Percentiles rank a stretch among this genome's conserved stretches.
Evolutionary conservation across 2,888 invertebrate species (phyloP).

Genomic region (Trachelus tabidus): DNA sequence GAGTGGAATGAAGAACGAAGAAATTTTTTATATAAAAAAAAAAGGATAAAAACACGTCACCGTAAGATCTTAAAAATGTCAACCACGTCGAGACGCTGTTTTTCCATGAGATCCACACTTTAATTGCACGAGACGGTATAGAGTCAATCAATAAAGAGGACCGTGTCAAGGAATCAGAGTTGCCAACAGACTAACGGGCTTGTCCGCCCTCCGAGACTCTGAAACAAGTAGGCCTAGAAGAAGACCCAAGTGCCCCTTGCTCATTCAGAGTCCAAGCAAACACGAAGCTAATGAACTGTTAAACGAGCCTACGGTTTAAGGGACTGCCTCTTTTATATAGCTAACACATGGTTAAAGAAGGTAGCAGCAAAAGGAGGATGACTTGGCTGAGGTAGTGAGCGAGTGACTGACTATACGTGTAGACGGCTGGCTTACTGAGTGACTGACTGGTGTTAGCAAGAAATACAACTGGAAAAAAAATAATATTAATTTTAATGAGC

Average conservation of each 20-base stretch:
- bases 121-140: background rate
- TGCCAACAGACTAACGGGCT: background rate
- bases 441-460: conserved; percentile 5
- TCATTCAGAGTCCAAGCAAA: conserved; percentile 36
- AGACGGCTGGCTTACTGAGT: background rate
- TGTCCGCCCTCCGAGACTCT: background rate
- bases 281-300: conserved; percentile 47
- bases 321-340: conserved; percentile 2
- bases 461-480: background rate
- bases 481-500: background rate
- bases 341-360: conserved; percentile 6
- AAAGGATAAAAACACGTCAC: background rate
- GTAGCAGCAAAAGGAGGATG: conserved; percentile 12
- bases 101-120: background rate
- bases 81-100: background rate
- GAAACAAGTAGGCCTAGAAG: background rate
- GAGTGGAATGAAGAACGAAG: too few species aligned
- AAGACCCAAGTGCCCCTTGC: background rate
- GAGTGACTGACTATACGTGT: background rate
- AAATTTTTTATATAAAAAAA: background rate
- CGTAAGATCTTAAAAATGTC: background rate
- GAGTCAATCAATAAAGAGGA: background rate
- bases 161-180: background rate
- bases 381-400: background rate
- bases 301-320: conserved; percentile 38